Evolutionary conservation across 2,888 invertebrate species (phyloP).

Genomic region (Oligia fasciuncula): DNA sequence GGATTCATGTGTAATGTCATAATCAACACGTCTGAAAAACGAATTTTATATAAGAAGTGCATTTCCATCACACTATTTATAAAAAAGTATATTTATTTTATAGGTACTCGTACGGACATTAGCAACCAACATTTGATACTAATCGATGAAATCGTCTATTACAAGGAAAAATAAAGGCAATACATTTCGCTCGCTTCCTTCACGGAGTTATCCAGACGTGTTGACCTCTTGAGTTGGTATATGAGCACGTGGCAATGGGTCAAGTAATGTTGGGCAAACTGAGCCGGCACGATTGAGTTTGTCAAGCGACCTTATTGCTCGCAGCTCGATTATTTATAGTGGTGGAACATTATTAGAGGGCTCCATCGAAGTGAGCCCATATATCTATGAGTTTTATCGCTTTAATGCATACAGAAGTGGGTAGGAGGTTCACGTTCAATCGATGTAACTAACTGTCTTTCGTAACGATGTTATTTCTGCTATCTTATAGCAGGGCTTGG

Average conservation of each 20-base stretch:
- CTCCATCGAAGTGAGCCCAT: conserved; percentile 37
- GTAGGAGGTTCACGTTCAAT: neutral
- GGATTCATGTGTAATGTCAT: neutral
- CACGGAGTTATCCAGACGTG: conserved; percentile 2
- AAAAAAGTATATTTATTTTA: conserved; percentile 7
- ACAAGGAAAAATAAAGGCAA: conserved; percentile 54
- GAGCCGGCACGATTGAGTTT: conserved; percentile 53
- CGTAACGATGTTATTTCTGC: neutral
- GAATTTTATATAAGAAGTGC: neutral
- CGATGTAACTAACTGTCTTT: conserved; percentile 11
- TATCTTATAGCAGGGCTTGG: neutral
- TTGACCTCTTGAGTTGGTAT: conserved; percentile 13
- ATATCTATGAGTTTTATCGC: conserved; percentile 48
- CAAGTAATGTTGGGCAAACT: conserved; percentile 16
- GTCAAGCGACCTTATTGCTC: conserved; percentile 57
- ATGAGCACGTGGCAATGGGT: neutral
- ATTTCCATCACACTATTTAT: neutral
- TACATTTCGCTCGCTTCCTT: conserved; percentile 47
- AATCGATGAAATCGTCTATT: conserved; percentile 52
- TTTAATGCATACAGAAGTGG: conserved; percentile 43
- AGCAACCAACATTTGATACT: conserved; percentile 27
- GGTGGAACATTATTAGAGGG: conserved; percentile 53
- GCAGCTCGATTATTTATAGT: conserved; percentile 56
- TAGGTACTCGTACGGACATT: neutral
- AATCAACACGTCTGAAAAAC: neutral